Percentiles rank a stretch among this genome's conserved stretches.
phyloP scores from a whole-genome alignment of 2,888 invertebrate species.

The Strigamia crassipes region DNA sequence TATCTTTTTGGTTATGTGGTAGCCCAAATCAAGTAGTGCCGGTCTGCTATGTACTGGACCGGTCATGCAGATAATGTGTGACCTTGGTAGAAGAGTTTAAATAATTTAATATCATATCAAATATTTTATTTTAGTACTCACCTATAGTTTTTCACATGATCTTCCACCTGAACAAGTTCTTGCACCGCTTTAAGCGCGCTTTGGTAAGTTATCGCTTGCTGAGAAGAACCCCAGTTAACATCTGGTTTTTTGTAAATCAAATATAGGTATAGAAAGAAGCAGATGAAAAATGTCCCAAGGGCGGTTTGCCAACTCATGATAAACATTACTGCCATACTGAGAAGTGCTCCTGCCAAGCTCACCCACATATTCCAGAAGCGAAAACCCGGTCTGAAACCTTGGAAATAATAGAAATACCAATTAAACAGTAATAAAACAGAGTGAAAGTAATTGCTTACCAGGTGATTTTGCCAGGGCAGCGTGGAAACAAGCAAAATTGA shows the following conservation, averaged over 20 bases:
- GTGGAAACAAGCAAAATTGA: conserved; percentile 65
- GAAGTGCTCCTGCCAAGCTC: conserved; percentile 74
- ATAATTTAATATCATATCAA: conserved; percentile 54
- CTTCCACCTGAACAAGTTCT: conserved; percentile 58
- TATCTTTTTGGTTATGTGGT: conserved; percentile 61
- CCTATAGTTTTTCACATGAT: conserved; percentile 62
- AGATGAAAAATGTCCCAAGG: conserved; percentile 60
- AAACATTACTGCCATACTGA: conserved; percentile 62
- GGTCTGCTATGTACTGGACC: not conserved
- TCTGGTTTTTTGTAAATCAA: conserved; percentile 60
- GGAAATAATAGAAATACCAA: not conserved
- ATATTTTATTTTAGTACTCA: conserved; percentile 55
- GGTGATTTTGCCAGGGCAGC: conserved; percentile 63
- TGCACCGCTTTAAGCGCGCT: conserved; percentile 58
- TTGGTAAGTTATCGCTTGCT: conserved; percentile 60
- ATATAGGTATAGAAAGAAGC: conserved; percentile 59
- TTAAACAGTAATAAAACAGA: not conserved
- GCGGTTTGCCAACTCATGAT: conserved; percentile 64
- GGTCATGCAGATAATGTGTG: conserved; percentile 54
- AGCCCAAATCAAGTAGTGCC: conserved; percentile 60
- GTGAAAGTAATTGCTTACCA: conserved; percentile 54
- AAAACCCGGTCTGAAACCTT: conserved; percentile 60
- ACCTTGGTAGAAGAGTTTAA: conserved; percentile 59
- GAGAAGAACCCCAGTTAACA: conserved; percentile 62
- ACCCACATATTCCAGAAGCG: conserved; percentile 88